These are phyloP conservation scores for Gallinago jamesoni DNA, from an alignment of 2,113 vertebrate species.

Conservation along the genomic window DNA sequence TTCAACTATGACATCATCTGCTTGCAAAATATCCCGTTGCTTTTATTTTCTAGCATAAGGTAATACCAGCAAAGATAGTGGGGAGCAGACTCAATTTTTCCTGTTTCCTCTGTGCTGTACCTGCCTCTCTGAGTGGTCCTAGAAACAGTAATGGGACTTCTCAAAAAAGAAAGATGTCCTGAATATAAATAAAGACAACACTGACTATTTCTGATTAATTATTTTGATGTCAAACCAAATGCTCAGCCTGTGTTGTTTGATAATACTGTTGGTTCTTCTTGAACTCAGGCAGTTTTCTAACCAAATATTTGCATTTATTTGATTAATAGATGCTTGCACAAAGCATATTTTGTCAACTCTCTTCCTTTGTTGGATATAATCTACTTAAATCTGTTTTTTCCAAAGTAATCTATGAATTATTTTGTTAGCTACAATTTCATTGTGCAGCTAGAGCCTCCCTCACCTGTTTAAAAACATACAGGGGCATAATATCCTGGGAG, in stretches of 20 bases:
- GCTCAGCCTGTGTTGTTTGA: not conserved
- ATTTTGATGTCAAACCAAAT: not conserved
- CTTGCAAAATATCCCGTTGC: not conserved
- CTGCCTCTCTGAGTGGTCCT: not conserved
- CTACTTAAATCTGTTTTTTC: not conserved
- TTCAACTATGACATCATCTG: not conserved
- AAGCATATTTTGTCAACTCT: not conserved
- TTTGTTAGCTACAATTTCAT: not conserved
- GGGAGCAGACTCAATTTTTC: not conserved
- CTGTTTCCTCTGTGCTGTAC: not conserved
- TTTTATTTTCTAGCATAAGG: not conserved
- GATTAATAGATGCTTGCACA: not conserved
- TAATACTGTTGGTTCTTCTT: not conserved
- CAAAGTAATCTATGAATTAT: not conserved
- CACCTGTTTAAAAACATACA: not conserved
- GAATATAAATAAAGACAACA: not conserved
- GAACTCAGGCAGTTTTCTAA: not conserved
- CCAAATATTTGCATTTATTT: not conserved
- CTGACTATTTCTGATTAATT: not conserved
- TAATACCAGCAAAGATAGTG: not conserved
- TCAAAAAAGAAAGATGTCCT: not conserved
- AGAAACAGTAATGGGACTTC: not conserved
- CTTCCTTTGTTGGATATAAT: not conserved
- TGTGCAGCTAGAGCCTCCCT: not conserved
- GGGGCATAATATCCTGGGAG: not conserved